Percentiles rank a stretch among this genome's conserved stretches.
phyloP scores from a whole-genome alignment of 2,888 invertebrate species.

The Lepas anatifera region DNA sequence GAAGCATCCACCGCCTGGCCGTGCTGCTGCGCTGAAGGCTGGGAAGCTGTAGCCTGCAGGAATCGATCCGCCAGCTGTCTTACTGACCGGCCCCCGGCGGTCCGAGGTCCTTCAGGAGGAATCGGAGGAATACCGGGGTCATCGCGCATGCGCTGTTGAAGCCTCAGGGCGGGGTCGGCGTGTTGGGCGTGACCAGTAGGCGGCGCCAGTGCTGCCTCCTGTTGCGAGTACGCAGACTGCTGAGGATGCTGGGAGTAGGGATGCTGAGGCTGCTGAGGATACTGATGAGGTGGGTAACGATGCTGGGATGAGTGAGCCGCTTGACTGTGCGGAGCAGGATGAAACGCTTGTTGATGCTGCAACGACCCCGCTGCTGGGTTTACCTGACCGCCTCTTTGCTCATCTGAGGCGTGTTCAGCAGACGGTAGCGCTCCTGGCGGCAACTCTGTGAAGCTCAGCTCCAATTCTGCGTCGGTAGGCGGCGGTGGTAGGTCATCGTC shows the following conservation, averaged over 20 bases:
- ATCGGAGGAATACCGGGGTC: not conserved
- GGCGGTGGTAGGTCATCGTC: slow-evolving; percentile 20
- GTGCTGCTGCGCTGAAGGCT: too few relatives aligned
- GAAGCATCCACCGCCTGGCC: too few relatives aligned
- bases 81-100: not conserved
- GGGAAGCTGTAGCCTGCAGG: too few relatives aligned
- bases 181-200: not conserved
- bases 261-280: not conserved
- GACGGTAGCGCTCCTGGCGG: too few relatives aligned
- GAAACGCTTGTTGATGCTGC: not conserved
- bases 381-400: not conserved
- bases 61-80: not conserved
- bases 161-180: not conserved
- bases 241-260: not conserved
- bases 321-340: not conserved
- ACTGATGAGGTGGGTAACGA: not conserved
- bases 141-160: too few relatives aligned
- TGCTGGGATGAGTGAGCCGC: not conserved
- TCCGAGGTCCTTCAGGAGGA: not conserved
- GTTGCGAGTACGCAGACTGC: not conserved
- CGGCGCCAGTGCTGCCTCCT: not conserved
- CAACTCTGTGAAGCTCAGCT: not conserved
- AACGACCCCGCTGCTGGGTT: not conserved
- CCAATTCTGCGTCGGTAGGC: slow-evolving; percentile 18
- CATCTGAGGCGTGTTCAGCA: too few relatives aligned